phyloP scores from a whole-genome alignment of 2,888 invertebrate genomes.

The Luperina nickerlii region DNA sequence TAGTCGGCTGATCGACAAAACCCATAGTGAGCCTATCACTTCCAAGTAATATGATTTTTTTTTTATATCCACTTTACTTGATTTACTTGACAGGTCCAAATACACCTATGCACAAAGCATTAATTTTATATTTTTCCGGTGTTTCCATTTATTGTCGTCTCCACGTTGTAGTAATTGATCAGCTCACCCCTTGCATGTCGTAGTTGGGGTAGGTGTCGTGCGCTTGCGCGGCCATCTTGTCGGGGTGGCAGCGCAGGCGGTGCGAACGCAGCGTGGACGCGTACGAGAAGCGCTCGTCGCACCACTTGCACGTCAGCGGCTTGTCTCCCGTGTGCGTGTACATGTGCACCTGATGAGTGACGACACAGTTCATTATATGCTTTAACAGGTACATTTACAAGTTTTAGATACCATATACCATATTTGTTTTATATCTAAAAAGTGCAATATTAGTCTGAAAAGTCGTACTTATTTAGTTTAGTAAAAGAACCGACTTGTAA shows the following conservation, averaged over 20 bases:
- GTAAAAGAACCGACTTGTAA: background rate
- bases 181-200: slow-evolving; percentile 69
- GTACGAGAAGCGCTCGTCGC: slow-evolving; percentile 89
- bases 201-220: slow-evolving; percentile 64
- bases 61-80: too few species aligned
- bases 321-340: slow-evolving; percentile 90
- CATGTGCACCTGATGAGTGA: slow-evolving; percentile 87
- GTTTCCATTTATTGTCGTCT: too few species aligned
- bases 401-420: too few species aligned
- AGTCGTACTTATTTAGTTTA: background rate
- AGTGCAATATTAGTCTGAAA: background rate
- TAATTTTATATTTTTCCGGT: too few species aligned
- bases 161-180: background rate
- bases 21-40: too few species aligned
- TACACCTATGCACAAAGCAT: too few species aligned
- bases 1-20: too few species aligned
- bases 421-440: background rate
- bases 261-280: slow-evolving; percentile 90
- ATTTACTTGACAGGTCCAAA: too few species aligned
- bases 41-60: too few species aligned
- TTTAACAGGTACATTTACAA: background rate
- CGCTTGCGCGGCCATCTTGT: slow-evolving; percentile 81
- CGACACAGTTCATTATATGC: background rate
- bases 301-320: slow-evolving; percentile 90
- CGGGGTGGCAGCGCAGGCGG: slow-evolving; percentile 89